These are phyloP conservation scores for Nematolebias whitei DNA, from an alignment of 2,113 vertebrate genomes.

Conservation along the genomic window DNA sequence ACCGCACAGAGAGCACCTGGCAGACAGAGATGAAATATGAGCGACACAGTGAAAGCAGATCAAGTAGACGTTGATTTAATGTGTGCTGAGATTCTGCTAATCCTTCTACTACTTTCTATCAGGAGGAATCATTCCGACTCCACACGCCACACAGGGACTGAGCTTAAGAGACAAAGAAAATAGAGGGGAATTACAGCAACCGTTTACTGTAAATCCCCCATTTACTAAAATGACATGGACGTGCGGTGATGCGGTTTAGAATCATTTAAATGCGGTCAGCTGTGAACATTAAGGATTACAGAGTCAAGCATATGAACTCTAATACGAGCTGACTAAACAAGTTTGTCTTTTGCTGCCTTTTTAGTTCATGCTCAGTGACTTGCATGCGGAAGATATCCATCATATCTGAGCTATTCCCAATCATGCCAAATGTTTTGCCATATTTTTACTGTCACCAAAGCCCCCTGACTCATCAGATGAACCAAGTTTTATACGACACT, in stretches of 20 bases:
- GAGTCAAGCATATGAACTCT: background rate
- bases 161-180: constrained; percentile 29
- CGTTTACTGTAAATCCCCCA: background rate
- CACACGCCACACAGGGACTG: constrained; percentile 20
- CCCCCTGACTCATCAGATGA: too few relatives aligned
- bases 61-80: constrained; percentile 41
- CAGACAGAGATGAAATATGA: background rate
- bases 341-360: background rate
- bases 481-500: too few relatives aligned
- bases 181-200: constrained; percentile 26
- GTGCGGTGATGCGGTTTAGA: constrained; percentile 18
- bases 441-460: background rate
- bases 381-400: background rate
- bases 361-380: background rate
- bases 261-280: constrained; percentile 1
- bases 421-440: too few relatives aligned
- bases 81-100: constrained; percentile 32
- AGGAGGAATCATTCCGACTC: constrained; percentile 46
- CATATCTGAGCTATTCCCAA: too few relatives aligned
- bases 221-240: constrained; percentile 41
- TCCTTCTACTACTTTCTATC: constrained; percentile 47
- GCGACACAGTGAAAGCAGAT: constrained; percentile 23
- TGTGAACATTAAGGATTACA: constrained; percentile 1
- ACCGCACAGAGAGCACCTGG: constrained; percentile 95
- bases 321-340: background rate